Evolutionary conservation across 2,113 vertebrate genomes (phyloP).

Genomic region (Blennius ocellaris): DNA sequence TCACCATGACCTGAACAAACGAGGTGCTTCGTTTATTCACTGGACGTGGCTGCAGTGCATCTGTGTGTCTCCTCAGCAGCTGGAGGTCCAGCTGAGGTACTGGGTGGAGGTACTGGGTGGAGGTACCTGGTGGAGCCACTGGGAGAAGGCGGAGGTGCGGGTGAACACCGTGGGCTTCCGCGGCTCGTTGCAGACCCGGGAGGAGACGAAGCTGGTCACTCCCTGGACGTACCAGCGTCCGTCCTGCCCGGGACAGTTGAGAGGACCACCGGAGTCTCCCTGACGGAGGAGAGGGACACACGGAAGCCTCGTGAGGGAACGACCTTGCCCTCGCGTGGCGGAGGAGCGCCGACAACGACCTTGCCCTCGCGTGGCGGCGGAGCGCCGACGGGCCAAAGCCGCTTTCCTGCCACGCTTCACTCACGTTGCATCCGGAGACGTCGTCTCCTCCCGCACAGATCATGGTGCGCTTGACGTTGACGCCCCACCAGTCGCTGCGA

Average conservation of each 20-base stretch:
- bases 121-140: constrained; percentile 71
- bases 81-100: neutral
- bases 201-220: constrained; percentile 78
- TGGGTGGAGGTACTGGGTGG: no score
- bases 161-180: constrained; percentile 80
- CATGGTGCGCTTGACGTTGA: constrained; percentile 64
- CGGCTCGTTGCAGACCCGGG: constrained; percentile 66
- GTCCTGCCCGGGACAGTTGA: constrained; percentile 72
- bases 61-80: neutral
- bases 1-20: constrained; percentile 62
- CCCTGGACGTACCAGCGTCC: constrained; percentile 75
- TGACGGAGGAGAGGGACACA: constrained; percentile 12
- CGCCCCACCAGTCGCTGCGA: constrained; percentile 69
- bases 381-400: neutral
- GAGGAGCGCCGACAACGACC: neutral
- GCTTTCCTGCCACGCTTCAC: constrained; percentile 47
- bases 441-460: constrained; percentile 78
- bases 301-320: neutral
- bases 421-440: constrained; percentile 85
- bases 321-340: neutral
- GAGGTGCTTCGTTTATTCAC: constrained; percentile 9
- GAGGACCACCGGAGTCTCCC: constrained; percentile 77
- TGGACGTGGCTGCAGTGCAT: neutral
- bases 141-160: constrained; percentile 68
- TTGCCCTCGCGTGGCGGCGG: neutral